Percentiles rank a stretch among this genome's conserved stretches.
These are phyloP conservation scores for Bergia puertoricense DNA, from an alignment of 92 coral and sea anemone genomes.

Conservation along the genomic window DNA sequence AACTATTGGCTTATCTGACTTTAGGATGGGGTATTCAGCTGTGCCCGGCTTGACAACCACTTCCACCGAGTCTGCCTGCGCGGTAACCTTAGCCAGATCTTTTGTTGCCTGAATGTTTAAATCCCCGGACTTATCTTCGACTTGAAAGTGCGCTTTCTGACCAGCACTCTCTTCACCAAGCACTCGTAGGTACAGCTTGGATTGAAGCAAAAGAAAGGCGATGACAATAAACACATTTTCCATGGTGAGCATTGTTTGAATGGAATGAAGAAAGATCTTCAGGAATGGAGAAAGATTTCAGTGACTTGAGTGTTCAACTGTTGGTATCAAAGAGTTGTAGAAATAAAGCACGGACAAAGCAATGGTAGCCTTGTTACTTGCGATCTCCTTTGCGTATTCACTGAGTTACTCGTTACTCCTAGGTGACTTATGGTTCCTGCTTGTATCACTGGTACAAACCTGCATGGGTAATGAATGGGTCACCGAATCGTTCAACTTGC, in stretches of 20 bases:
- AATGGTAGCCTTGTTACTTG: background rate
- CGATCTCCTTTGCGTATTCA: background rate
- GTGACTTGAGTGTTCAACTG: background rate
- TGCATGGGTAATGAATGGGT: background rate
- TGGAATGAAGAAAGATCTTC: background rate
- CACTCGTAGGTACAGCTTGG: background rate
- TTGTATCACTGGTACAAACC: background rate
- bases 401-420: background rate
- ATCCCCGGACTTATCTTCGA: conserved; percentile 97
- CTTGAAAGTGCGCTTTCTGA: conserved; percentile 97
- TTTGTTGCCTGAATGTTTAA: conserved; percentile 83
- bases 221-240: background rate
- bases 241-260: background rate
- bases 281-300: background rate
- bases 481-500: background rate
- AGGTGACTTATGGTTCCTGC: background rate
- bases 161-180: conserved; percentile 65
- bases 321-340: background rate
- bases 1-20: conserved; percentile 91
- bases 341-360: background rate
- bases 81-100: conserved; percentile 81
- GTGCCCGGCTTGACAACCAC: conserved; percentile 95
- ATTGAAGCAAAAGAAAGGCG: background rate
- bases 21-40: conserved; percentile 85
- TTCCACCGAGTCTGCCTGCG: conserved; percentile 93